phyloP scores from a whole-genome alignment of 2,797 vertebrate genomes.

The Psittacula derbiana region DNA sequence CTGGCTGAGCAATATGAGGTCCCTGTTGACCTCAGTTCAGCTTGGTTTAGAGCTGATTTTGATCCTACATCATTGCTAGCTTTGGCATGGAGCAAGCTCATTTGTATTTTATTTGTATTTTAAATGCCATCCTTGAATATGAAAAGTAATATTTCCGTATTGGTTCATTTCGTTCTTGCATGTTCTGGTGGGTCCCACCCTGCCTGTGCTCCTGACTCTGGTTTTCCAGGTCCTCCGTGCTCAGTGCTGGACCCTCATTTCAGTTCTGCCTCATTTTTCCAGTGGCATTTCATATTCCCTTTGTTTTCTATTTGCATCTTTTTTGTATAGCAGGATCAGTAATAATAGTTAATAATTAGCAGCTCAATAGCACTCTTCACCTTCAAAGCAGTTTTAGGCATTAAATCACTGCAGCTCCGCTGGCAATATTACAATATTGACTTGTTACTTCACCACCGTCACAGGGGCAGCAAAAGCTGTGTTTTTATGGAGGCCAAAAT shows the following conservation, averaged over 20 bases:
- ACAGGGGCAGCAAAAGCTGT: slow-evolving; percentile 18
- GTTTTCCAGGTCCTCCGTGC: background rate
- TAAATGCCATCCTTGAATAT: background rate
- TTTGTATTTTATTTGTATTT: slow-evolving; percentile 1
- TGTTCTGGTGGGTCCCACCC: background rate
- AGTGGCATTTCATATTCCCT: background rate
- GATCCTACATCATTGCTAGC: background rate
- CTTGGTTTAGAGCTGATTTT: background rate
- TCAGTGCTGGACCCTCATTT: background rate
- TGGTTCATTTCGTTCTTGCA: background rate
- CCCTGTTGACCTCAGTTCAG: background rate
- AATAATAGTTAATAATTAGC: slow-evolving; percentile 68
- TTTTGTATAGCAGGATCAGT: slow-evolving; percentile 18
- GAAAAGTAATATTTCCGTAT: background rate
- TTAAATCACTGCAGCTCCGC: slow-evolving; percentile 48
- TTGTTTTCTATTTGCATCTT: slow-evolving; percentile 38
- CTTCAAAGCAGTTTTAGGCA: slow-evolving; percentile 52
- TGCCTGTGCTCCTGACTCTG: background rate
- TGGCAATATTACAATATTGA: slow-evolving; percentile 54
- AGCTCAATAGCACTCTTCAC: slow-evolving; percentile 58
- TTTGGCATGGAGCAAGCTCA: background rate
- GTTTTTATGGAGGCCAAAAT: slow-evolving; percentile 40
- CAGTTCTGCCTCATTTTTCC: background rate
- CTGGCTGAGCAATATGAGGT: background rate
- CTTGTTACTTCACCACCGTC: slow-evolving; percentile 56